Conservation (phyloP, 2,888 invertebrate species). For the Cantharis rufa region DNA sequence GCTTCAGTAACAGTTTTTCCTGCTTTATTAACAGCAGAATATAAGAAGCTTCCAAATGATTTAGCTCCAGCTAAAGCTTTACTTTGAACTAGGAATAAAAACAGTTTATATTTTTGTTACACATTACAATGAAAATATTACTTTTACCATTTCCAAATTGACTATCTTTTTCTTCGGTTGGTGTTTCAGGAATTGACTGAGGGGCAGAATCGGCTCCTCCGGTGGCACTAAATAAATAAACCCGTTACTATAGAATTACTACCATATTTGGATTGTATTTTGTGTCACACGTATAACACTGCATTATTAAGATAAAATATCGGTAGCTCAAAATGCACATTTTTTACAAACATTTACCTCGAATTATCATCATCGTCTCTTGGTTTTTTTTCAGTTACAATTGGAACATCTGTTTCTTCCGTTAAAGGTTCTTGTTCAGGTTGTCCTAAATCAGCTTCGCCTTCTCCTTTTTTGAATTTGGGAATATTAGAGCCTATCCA, state of each 20-base stretch:
- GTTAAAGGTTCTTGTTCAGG: constrained; percentile 37
- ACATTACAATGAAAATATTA: constrained; percentile 27
- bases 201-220: constrained; percentile 90
- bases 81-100: constrained; percentile 72
- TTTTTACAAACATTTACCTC: constrained; percentile 68
- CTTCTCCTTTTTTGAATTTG: constrained; percentile 71
- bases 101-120: constrained; percentile 19
- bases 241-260: not conserved
- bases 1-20: constrained; percentile 90
- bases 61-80: constrained; percentile 90
- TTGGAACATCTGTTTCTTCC: constrained; percentile 56
- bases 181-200: constrained; percentile 76
- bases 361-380: constrained; percentile 86
- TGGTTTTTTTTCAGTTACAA: constrained; percentile 46
- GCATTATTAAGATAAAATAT: not conserved
- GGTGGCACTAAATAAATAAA: constrained; percentile 72
- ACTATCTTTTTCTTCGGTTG: constrained; percentile 78
- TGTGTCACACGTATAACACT: not conserved
- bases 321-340: not conserved
- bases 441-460: constrained; percentile 43
- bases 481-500: constrained; percentile 74
- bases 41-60: constrained; percentile 89
- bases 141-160: constrained; percentile 75
- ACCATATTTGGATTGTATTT: not conserved
- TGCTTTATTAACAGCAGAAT: constrained; percentile 94